phyloP scores from a whole-genome alignment of 2,888 invertebrate species.

The Macroteleia sp. region DNA sequence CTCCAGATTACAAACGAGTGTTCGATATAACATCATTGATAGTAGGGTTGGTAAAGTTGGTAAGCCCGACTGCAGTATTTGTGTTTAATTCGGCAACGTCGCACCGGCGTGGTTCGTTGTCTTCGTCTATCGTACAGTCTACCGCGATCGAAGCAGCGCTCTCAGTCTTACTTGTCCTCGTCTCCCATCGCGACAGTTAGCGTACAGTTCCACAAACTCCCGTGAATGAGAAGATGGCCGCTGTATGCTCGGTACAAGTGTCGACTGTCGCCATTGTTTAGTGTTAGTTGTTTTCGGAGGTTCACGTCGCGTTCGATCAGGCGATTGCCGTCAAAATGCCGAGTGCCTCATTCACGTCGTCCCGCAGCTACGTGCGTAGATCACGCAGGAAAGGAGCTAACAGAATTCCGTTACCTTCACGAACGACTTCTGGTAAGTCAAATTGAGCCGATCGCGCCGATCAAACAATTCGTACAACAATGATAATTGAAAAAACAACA shows the following conservation, averaged over 20 bases:
- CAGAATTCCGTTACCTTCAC: conserved; percentile 92
- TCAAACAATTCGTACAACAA: too few species aligned
- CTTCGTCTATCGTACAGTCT: not conserved
- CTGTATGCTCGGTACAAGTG: conserved; percentile 90
- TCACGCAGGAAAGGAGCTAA: conserved; percentile 96
- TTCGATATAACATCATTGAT: too few species aligned
- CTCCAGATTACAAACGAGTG: too few species aligned
- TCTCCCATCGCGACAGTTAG: conserved; percentile 73
- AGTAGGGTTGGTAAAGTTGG: too few species aligned
- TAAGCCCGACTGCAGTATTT: too few species aligned
- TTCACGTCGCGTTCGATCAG: conserved; percentile 65
- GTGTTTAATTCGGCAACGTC: conserved; percentile 6
- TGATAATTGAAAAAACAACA: too few species aligned
- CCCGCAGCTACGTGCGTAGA: conserved; percentile 95
- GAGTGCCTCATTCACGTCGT: conserved; percentile 97
- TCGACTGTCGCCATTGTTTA: conserved; percentile 94
- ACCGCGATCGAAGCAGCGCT: not conserved
- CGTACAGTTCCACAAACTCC: conserved; percentile 62
- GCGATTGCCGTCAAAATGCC: conserved; percentile 89
- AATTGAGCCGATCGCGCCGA: too few species aligned
- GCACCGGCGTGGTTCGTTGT: not conserved
- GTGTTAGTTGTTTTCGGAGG: conserved; percentile 81
- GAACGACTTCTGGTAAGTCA: conserved; percentile 91
- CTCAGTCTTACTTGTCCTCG: conserved; percentile 35
- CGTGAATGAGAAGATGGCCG: conserved; percentile 92